A percentile compares a stretch with the other conserved stretches of the same genome.
These are phyloP conservation scores for Ophioninae sp. DNA, from an alignment of 2,888 invertebrate genomes.

Conservation along the genomic window DNA sequence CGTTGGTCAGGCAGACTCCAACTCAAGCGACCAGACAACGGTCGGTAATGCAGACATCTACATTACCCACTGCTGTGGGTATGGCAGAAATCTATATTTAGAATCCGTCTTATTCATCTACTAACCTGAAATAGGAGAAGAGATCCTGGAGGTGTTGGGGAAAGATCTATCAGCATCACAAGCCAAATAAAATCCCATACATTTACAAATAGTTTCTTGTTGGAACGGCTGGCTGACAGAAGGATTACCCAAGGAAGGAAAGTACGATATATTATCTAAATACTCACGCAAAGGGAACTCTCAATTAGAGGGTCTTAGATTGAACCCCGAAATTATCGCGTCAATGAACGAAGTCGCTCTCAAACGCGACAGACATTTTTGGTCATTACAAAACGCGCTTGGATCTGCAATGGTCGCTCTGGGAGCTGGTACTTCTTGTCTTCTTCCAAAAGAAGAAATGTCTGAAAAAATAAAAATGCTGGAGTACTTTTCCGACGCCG, in stretches of 20 bases:
- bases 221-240: slow-evolving; percentile 25
- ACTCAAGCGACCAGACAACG: too few species aligned
- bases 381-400: background rate
- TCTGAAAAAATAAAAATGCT: background rate
- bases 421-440: slow-evolving; percentile 7
- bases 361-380: slow-evolving; percentile 8
- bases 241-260: slow-evolving; percentile 16
- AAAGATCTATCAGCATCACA: background rate
- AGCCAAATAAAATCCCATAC: slow-evolving; percentile 12
- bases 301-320: slow-evolving; percentile 10
- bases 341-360: slow-evolving; percentile 22
- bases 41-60: too few species aligned
- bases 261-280: slow-evolving; percentile 5
- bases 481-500: too few species aligned
- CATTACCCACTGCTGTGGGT: too few species aligned
- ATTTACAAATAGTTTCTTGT: slow-evolving; percentile 17
- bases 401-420: slow-evolving; percentile 2
- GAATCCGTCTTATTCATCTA: too few species aligned
- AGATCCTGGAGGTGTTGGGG: slow-evolving; percentile 5
- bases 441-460: background rate
- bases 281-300: slow-evolving; percentile 16
- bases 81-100: too few species aligned
- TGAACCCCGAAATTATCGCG: slow-evolving; percentile 26
- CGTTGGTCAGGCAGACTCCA: too few species aligned
- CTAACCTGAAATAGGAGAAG: slow-evolving; percentile 1